These are phyloP conservation scores for Ormyrus thymus DNA, from an alignment of 2,888 invertebrate genomes.

Conservation along the genomic window DNA sequence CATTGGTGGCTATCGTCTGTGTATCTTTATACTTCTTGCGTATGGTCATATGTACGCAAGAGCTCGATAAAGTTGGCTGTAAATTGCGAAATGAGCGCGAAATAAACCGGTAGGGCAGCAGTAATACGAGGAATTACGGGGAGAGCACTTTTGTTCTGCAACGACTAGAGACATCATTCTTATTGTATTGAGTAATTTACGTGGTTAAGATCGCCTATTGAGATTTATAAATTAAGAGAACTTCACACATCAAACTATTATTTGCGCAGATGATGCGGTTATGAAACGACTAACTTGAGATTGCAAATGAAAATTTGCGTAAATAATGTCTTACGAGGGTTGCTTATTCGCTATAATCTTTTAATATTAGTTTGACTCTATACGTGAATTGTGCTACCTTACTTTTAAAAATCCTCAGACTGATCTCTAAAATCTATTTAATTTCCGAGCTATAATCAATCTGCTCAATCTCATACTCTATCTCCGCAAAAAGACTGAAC, in stretches of 20 bases:
- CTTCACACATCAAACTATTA: slow-evolving; percentile 19
- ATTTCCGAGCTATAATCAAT: slow-evolving; percentile 8
- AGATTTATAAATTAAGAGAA: slow-evolving; percentile 19
- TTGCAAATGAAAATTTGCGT: too few relatives aligned
- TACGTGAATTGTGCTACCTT: background rate
- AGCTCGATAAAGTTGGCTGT: slow-evolving; percentile 57
- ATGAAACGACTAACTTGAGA: too few relatives aligned
- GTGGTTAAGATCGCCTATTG: slow-evolving; percentile 20
- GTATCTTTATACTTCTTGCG: too few relatives aligned
- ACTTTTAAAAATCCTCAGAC: slow-evolving; percentile 22
- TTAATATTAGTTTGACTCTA: too few relatives aligned
- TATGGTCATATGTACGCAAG: too few relatives aligned
- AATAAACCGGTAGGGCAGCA: slow-evolving; percentile 68
- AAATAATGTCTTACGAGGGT: too few relatives aligned
- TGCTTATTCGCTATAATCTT: too few relatives aligned
- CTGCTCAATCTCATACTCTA: background rate
- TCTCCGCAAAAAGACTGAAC: background rate
- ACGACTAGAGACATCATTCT: too few relatives aligned
- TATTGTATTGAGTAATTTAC: background rate
- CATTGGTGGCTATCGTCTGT: too few relatives aligned
- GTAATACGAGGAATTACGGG: slow-evolving; percentile 62
- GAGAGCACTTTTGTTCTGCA: background rate
- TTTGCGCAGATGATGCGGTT: too few relatives aligned
- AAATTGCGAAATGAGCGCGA: slow-evolving; percentile 71
- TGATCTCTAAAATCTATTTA: slow-evolving; percentile 28